These are phyloP conservation scores for Valencia hispanica DNA, from an alignment of 2,797 vertebrate genomes.

Conservation along the genomic window DNA sequence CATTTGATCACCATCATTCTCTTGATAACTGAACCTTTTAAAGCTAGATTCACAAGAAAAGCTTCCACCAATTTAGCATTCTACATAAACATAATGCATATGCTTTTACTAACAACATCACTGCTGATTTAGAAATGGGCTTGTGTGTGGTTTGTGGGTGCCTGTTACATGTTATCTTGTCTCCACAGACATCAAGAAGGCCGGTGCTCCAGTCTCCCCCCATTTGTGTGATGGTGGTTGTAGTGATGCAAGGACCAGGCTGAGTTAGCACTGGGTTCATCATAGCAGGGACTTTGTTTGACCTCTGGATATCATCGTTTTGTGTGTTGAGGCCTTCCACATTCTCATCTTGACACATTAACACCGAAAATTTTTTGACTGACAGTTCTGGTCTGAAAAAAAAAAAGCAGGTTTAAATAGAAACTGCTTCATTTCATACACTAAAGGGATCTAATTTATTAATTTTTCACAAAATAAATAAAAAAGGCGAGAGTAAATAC, in stretches of 20 bases:
- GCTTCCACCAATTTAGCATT: not conserved
- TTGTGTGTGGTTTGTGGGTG: not conserved
- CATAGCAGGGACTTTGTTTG: slow-evolving; percentile 5
- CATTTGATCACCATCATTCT: not conserved
- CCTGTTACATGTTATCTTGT: slow-evolving; percentile 81
- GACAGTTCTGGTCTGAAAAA: slow-evolving; percentile 50
- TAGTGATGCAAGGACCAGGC: slow-evolving; percentile 78
- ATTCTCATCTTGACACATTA: slow-evolving; percentile 25
- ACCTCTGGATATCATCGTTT: slow-evolving; percentile 40
- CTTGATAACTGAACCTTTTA: not conserved
- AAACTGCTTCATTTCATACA: not conserved
- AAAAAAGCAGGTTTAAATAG: not conserved
- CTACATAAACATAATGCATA: not conserved
- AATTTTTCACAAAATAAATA: not conserved
- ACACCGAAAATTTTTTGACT: slow-evolving; percentile 4
- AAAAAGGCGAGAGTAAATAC: not conserved
- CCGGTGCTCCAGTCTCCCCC: slow-evolving; percentile 84
- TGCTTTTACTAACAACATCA: not conserved
- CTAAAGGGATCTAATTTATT: not conserved
- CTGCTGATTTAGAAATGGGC: not conserved
- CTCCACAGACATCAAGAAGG: slow-evolving; percentile 82
- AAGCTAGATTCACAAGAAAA: not conserved
- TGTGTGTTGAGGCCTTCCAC: slow-evolving; percentile 5
- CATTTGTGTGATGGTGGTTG: slow-evolving; percentile 80
- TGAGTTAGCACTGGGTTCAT: slow-evolving; percentile 75